Evolutionary conservation across 2,113 vertebrate genomes (phyloP), one percentile per base, ranked within the genome.

Genomic region (Tricholaema leucomelas): DNA sequence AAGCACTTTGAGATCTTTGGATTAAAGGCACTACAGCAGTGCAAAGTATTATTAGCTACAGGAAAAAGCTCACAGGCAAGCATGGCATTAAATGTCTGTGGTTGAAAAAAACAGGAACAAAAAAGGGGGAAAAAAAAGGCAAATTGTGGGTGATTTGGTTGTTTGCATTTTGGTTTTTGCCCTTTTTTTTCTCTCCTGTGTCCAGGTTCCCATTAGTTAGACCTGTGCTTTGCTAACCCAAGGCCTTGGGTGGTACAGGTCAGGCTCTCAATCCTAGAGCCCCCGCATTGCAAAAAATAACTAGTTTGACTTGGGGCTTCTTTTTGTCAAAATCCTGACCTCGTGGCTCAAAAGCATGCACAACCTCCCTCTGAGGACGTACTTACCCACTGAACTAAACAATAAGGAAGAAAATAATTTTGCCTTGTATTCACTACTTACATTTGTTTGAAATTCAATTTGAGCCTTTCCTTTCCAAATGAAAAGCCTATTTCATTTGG

Each of bases 1-100:
- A 96, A 95, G 93, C 85, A 95, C 89, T 94, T 88, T 81, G 92
- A 94, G 95, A 93, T 95, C 93, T 93, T 90, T 77, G 96, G 94
- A 94, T 96, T 92, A 95, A 95, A 95, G 89, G 85, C 89, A 82
- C 91, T 93, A 81, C 88, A 86, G 81, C 77, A 81, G 80, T 64
- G 82, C 93, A 81, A 91, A 92, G 87, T 91, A 91, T 94, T 94
- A 94, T 90, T 91, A 95, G 91, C 89, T 90, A 87, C 78, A 89
- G 89, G 85, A 92, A 95, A 92, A 95, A 94, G 87, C 95, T 95
- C 76, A 92, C 85, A 83, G 87, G 85, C 89, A 93, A 95, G 91
- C 76, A 48, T 44, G 58, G 85, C 65, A 92, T 92, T 93, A 93
- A 92, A 74, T 71, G 81, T 92, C 81, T 91, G 69, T 4, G 4